These are phyloP conservation scores for Spialia ferax DNA, from an alignment of 2,888 invertebrate species.

Conservation along the genomic window DNA sequence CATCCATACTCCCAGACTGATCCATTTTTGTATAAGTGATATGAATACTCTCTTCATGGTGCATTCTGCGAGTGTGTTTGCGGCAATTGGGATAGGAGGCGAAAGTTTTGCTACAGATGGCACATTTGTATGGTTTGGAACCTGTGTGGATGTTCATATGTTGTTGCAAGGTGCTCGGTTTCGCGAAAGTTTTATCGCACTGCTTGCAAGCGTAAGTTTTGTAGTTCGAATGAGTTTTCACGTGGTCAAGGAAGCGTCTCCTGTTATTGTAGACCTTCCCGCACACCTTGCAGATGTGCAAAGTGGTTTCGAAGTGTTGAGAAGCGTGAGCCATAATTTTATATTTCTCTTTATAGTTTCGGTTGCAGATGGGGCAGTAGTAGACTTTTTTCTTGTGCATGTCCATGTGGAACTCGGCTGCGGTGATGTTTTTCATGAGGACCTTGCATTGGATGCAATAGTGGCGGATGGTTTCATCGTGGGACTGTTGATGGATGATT, in stretches of 20 bases:
- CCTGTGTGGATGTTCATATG: conserved; percentile 87
- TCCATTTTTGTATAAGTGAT: conserved; percentile 15
- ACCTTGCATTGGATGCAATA: conserved; percentile 73
- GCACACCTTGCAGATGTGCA: conserved; percentile 86
- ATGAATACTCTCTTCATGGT: conserved; percentile 50
- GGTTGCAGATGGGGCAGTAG: conserved; percentile 86
- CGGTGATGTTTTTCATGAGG: conserved; percentile 58
- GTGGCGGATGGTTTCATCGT: conserved; percentile 53
- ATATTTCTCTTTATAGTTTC: conserved; percentile 81
- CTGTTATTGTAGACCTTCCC: conserved; percentile 83
- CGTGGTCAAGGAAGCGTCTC: conserved; percentile 65
- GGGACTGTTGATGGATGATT: conserved; percentile 62
- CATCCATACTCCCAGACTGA: background rate
- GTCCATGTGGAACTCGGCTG: conserved; percentile 67
- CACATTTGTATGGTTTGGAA: conserved; percentile 83
- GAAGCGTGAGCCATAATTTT: conserved; percentile 67
- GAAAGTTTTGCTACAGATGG: conserved; percentile 84
- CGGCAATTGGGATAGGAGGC: conserved; percentile 86
- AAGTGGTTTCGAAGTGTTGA: conserved; percentile 66
- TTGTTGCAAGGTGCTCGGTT: conserved; percentile 65
- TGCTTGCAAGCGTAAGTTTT: conserved; percentile 80
- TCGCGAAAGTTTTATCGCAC: conserved; percentile 81
- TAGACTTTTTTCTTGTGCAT: conserved; percentile 64
- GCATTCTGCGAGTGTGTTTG: conserved; percentile 81
- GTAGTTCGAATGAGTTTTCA: conserved; percentile 70